Conservation (phyloP, 2,797 vertebrate genomes). For the Poecilia gillii region DNA sequence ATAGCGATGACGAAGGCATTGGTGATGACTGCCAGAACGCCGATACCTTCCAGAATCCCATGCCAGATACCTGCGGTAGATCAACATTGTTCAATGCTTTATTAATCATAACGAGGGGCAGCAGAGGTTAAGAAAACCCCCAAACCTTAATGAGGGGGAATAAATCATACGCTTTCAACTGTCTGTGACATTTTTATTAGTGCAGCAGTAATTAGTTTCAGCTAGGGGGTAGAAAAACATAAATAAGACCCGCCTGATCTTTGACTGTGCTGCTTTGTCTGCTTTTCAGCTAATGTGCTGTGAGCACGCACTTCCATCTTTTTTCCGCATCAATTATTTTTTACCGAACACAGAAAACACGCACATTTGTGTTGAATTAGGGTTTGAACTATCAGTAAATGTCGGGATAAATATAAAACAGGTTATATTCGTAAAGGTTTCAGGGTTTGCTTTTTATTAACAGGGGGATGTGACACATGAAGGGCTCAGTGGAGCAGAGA, state of each 20-base stretch:
- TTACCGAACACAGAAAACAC: not conserved
- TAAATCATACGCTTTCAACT: not conserved
- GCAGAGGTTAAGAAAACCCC: constrained; percentile 3
- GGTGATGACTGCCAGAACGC: constrained; percentile 97
- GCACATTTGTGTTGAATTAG: not conserved
- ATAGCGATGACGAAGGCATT: constrained; percentile 99
- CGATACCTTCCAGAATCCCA: constrained; percentile 97
- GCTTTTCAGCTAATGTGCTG: not conserved
- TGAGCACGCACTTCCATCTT: not conserved
- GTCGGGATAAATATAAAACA: constrained; percentile 24
- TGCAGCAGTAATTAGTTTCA: not conserved
- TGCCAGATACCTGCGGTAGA: constrained; percentile 93
- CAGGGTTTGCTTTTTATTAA: constrained; percentile 42
- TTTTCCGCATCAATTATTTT: not conserved
- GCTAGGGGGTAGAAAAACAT: not conserved
- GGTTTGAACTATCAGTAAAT: constrained; percentile 7
- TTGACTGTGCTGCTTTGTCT: not conserved
- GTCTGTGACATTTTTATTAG: not conserved
- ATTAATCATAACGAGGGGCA: not conserved
- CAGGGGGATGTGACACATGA: constrained; percentile 32
- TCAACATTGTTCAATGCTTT: not conserved
- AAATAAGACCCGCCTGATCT: not conserved
- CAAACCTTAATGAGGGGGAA: not conserved
- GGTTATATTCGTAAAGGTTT: constrained; percentile 27
- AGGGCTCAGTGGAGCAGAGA: constrained; percentile 21